Conservation (phyloP, 1,140 invertebrate genomes). For the Triops cancriformis region DNA sequence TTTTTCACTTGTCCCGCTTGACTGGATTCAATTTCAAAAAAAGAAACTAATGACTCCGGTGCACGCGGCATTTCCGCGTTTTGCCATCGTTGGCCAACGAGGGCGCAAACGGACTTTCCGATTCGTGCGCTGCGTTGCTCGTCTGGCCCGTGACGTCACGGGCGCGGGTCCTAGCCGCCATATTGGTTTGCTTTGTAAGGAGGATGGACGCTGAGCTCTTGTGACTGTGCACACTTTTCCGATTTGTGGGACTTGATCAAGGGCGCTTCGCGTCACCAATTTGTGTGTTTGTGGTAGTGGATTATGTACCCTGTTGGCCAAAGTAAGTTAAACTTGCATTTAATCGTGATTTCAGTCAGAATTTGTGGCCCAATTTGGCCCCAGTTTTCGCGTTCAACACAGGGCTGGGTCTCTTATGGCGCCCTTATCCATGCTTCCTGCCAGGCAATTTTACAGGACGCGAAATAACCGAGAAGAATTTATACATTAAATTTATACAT, state of each 20-base stretch:
- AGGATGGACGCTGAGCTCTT: conserved; percentile 1
- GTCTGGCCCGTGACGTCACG: conserved; percentile 7
- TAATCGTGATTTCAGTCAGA: background rate
- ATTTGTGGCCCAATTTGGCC: too few species aligned
- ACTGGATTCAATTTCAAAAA: too few species aligned
- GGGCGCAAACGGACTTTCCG: background rate
- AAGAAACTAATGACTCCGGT: background rate
- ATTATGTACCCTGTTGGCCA: conserved; percentile 46
- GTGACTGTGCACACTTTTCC: background rate
- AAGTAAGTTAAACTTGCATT: conserved; percentile 38
- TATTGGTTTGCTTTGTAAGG: conserved; percentile 13
- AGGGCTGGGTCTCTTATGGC: conserved; percentile 17
- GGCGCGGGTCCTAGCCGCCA: background rate
- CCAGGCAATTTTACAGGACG: background rate
- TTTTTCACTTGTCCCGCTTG: background rate
- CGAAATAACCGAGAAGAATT: too few species aligned
- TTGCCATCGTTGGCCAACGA: background rate
- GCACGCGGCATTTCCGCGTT: background rate
- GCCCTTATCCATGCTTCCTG: conserved; percentile 17
- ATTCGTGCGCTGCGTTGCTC: too few species aligned
- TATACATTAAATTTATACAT: too few species aligned
- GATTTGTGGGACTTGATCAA: background rate
- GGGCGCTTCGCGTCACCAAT: background rate
- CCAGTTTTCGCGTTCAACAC: background rate
- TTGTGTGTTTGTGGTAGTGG: conserved; percentile 12